phyloP scores from a whole-genome alignment of 2,113 vertebrate genomes.

The Damaliscus lunatus region DNA sequence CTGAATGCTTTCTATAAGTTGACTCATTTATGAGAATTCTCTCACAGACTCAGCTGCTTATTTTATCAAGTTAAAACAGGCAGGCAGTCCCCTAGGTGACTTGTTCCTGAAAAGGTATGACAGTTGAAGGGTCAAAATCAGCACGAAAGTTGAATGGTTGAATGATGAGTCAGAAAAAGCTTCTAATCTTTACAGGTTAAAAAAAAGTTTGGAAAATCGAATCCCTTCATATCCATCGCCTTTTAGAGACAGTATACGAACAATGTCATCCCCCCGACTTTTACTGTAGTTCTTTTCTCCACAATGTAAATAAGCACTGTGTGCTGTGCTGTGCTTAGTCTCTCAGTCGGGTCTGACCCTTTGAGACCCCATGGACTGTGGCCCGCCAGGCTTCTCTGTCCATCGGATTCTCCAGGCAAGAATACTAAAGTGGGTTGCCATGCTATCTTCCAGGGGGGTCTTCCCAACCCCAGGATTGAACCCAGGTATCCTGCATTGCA shows the following conservation, averaged over 20 bases:
- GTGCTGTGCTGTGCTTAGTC: not conserved
- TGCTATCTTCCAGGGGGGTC: not conserved
- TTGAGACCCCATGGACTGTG: not conserved
- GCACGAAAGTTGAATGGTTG: not conserved
- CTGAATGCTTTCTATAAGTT: not conserved
- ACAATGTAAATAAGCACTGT: not conserved
- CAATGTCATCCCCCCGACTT: not conserved
- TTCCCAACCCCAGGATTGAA: not conserved
- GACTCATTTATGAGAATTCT: not conserved
- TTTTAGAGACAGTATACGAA: not conserved
- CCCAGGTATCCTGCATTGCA: not conserved
- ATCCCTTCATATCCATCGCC: not conserved
- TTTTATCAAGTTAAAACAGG: not conserved
- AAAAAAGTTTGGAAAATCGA: not conserved
- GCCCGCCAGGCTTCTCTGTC: not conserved
- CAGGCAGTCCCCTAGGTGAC: not conserved
- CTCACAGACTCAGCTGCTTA: not conserved
- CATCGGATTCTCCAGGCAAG: not conserved
- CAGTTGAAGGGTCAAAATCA: not conserved
- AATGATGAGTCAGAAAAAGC: not conserved
- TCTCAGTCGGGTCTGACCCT: not conserved
- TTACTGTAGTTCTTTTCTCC: not conserved
- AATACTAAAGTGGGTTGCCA: not conserved
- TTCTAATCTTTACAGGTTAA: not conserved
- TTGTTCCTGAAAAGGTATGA: not conserved